Evolutionary conservation across 1,140 invertebrate species (phyloP).

Genomic region (Temnothorax nylanderi): DNA sequence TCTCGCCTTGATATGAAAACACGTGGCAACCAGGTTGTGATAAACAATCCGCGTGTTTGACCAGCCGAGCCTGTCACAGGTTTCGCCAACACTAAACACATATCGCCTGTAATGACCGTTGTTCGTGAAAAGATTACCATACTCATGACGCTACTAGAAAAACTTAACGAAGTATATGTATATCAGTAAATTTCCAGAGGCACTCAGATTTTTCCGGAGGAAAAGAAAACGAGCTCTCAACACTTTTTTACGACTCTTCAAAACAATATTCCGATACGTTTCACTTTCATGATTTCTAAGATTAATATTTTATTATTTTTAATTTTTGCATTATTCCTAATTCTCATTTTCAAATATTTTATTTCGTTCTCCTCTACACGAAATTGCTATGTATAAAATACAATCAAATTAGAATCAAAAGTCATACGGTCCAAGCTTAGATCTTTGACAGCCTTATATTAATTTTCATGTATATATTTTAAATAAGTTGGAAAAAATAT

Average conservation of each 20-base stretch:
- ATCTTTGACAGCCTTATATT: too few species aligned
- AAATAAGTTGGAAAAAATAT: too few species aligned
- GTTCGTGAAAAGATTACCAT: background rate
- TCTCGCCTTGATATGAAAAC: slow-evolving; percentile 76
- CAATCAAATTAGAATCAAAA: too few species aligned
- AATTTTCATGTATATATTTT: too few species aligned
- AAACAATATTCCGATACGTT: background rate
- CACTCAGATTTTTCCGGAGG: background rate
- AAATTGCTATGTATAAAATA: background rate
- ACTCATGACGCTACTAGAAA: background rate
- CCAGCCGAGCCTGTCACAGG: slow-evolving; percentile 60
- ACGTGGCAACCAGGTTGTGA: slow-evolving; percentile 74
- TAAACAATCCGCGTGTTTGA: slow-evolving; percentile 74
- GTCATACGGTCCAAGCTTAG: too few species aligned
- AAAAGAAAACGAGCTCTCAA: background rate
- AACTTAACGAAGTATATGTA: background rate
- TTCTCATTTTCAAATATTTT: background rate
- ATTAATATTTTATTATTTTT: slow-evolving; percentile 2
- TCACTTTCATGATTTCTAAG: background rate
- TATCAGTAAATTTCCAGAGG: background rate
- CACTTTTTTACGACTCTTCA: background rate
- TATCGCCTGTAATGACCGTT: background rate
- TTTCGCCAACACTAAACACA: slow-evolving; percentile 73
- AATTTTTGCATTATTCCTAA: background rate
- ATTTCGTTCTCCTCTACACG: background rate